Percentiles rank a stretch among this genome's conserved stretches.
These are phyloP conservation scores for Gymnobelideus leadbeateri DNA, from an alignment of 2,113 vertebrate species.

Conservation along the genomic window DNA sequence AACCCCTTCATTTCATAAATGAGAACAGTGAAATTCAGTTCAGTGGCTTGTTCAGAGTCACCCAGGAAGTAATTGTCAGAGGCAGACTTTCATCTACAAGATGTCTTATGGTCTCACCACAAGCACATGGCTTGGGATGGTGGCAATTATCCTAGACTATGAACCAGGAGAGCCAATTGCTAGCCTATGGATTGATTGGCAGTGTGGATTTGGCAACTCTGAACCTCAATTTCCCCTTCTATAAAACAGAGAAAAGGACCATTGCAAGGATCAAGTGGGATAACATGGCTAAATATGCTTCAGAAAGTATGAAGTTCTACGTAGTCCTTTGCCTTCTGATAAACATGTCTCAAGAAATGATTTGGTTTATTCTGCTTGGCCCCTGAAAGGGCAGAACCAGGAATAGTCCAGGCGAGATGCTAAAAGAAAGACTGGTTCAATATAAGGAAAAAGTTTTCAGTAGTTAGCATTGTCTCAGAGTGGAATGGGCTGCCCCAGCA, in stretches of 20 bases:
- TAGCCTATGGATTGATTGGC: not conserved
- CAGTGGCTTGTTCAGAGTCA: not conserved
- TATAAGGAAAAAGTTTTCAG: not conserved
- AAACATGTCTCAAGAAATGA: not conserved
- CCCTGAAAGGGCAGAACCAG: not conserved
- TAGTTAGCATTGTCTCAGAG: not conserved
- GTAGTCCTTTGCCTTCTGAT: not conserved
- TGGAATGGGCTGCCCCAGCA: not conserved
- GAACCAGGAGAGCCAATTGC: not conserved
- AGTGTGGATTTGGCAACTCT: not conserved
- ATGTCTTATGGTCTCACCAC: too few relatives aligned
- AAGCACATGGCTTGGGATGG: not conserved
- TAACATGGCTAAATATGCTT: not conserved
- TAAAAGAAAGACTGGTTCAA: not conserved
- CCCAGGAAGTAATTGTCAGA: not conserved
- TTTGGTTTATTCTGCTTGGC: not conserved
- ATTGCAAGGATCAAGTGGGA: not conserved
- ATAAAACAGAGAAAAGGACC: not conserved
- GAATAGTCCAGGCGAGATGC: not conserved
- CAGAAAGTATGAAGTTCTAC: not conserved
- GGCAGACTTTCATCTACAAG: not conserved
- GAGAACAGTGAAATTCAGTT: not conserved
- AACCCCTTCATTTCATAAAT: not conserved
- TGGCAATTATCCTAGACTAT: not conserved
- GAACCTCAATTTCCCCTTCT: not conserved